Evolutionary conservation across 37 sponge, comb jelly and placozoan species (phyloP).

Genomic region (Chondrosia reniformis): DNA sequence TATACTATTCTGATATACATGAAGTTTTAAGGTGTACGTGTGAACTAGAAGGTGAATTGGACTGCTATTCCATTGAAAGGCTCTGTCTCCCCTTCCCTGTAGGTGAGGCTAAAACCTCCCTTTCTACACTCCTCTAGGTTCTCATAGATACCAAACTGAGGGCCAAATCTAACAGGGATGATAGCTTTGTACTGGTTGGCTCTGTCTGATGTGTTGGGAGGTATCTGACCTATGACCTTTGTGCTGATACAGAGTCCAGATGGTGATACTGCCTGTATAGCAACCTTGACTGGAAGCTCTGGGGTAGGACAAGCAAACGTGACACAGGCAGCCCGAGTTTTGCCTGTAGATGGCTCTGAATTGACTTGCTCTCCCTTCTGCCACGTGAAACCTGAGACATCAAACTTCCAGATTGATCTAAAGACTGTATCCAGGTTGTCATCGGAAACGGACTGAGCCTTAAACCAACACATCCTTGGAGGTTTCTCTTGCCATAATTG

Average conservation of each 20-base stretch:
- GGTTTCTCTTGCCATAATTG: slow-evolving; percentile 24
- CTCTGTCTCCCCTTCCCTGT: too few species aligned
- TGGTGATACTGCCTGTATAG: not conserved
- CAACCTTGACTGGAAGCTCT: not conserved
- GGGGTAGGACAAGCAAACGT: not conserved
- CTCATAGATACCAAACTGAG: not conserved
- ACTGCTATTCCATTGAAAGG: too few species aligned
- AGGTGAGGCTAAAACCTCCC: not conserved
- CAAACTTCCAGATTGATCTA: not conserved
- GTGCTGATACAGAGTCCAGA: not conserved
- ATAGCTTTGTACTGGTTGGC: not conserved
- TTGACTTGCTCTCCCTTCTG: not conserved
- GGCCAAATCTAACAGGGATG: not conserved
- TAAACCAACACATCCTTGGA: not conserved
- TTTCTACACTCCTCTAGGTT: slow-evolving; percentile 7
- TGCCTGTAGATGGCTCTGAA: not conserved
- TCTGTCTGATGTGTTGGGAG: not conserved
- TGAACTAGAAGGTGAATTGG: too few species aligned
- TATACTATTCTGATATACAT: too few species aligned
- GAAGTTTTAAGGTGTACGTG: too few species aligned
- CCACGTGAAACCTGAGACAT: not conserved
- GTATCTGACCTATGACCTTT: not conserved
- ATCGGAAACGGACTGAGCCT: not conserved
- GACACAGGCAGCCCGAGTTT: slow-evolving; percentile 11
- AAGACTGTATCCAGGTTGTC: not conserved